Evolutionary conservation across 2,888 invertebrate species (phyloP), one percentile per base, ranked within the genome.

Genomic region (Ashinkailepas kermadecensis): DNA sequence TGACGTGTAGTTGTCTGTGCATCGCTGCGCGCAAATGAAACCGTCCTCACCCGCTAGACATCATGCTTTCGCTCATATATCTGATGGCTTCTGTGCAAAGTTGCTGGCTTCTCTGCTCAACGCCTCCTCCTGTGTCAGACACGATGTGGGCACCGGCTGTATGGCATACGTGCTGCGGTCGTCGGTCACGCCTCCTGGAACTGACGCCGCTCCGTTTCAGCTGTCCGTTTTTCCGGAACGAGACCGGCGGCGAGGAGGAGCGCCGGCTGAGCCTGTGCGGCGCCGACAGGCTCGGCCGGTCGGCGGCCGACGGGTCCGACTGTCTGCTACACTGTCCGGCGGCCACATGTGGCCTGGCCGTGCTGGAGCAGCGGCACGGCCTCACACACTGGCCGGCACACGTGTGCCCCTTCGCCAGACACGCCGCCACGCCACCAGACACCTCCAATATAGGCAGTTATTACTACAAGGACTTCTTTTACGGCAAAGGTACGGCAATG

Each of bases 161-260:
- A 39, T 39, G 39, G 39, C 39, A 39, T 39, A 39, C 39, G 2
- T 39, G 39, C 39, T 4, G 39, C 39, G 39, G 39, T 39, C 39
- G 39, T 39, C 39, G 4, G 39, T 39, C 39, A 39, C 39, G 39
- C 4, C 39, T 39, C 39, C 39, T 39, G 39, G 39, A 39, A 39
- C 39, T 39, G 39, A 39, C 39, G 4, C 39, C 39, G 39, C 39
- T 39, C 39, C 39, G 39, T 56, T 80, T 74, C 86, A 88, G 93
- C 86, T 97, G 96, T 88, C 94, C 95, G n/a, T 96, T 93, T 88
- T 97, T 96, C 88, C 91, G 95, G 62, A 96, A 96, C 89, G 96
- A 97, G 89, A 90, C 94, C 82, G 96, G 96, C 81, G 95, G 95
- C 58, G 96, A 96, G 88, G 94, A 93, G 85, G 95, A 95, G 87